Conservation (phyloP, 2,888 invertebrate genomes). For the Gymnoscelis rufifasciata region DNA sequence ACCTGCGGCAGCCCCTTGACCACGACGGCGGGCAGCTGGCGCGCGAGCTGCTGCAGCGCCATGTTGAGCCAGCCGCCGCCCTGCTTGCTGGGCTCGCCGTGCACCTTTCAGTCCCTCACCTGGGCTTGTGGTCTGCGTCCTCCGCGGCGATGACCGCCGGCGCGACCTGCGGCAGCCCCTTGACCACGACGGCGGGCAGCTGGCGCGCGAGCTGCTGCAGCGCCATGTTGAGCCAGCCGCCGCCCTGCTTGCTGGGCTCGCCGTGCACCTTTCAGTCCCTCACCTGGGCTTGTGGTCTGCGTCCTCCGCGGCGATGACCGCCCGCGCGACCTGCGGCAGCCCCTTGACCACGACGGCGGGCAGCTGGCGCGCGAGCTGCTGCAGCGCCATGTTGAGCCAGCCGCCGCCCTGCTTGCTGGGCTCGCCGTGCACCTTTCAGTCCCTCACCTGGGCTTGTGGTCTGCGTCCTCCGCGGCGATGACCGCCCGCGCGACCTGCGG, state of each 20-base stretch:
- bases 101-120: constrained; percentile 8
- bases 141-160: constrained; percentile 93
- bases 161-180: constrained; percentile 87
- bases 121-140: constrained; percentile 80
- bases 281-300: constrained; percentile 69
- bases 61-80: constrained; percentile 48
- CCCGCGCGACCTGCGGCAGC: constrained; percentile 87
- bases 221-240: constrained; percentile 60
- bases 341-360: constrained; percentile 93
- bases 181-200: constrained; percentile 90
- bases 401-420: no score
- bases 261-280: neutral
- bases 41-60: constrained; percentile 85
- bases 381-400: constrained; percentile 76
- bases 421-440: neutral
- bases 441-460: constrained; percentile 41
- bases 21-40: constrained; percentile 87
- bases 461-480: constrained; percentile 90
- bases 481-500: constrained; percentile 90
- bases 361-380: constrained; percentile 86
- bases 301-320: constrained; percentile 92
- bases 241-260: neutral
- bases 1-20: constrained; percentile 90
- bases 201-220: constrained; percentile 86
- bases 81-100: neutral